These are phyloP conservation scores for Oedothorax gibbosus DNA, from an alignment of 1,140 invertebrate species.

Conservation along the genomic window DNA sequence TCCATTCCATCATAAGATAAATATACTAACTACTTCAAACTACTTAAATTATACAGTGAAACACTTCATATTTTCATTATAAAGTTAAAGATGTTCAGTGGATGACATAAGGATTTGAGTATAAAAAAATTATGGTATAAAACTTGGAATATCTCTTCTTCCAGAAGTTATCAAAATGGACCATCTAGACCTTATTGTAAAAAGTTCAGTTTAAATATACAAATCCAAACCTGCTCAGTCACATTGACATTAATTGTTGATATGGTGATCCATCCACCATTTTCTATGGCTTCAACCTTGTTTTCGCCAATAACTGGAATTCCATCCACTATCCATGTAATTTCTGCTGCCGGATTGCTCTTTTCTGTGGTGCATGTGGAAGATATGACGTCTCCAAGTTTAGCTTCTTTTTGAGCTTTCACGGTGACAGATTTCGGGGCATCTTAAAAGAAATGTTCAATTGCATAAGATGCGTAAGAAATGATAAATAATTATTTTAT, in stretches of 20 bases:
- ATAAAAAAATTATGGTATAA: too few species aligned
- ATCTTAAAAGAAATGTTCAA: slow-evolving; percentile 30
- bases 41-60: too few species aligned
- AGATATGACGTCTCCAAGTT: slow-evolving; percentile 86
- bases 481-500: too few species aligned
- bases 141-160: too few species aligned
- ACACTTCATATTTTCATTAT: too few species aligned
- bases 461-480: too few species aligned
- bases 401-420: slow-evolving; percentile 69
- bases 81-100: too few species aligned
- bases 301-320: slow-evolving; percentile 64
- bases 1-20: too few species aligned
- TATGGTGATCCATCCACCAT: slow-evolving; percentile 87
- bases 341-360: slow-evolving; percentile 90
- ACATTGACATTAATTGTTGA: slow-evolving; percentile 89
- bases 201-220: background rate
- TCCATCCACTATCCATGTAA: slow-evolving; percentile 85
- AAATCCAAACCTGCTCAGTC: slow-evolving; percentile 70
- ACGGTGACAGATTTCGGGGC: slow-evolving; percentile 59
- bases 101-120: too few species aligned
- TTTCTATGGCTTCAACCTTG: slow-evolving; percentile 66
- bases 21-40: too few species aligned
- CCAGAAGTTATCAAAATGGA: too few species aligned
- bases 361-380: slow-evolving; percentile 87
- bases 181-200: background rate